Base-by-base conservation (phyloP, 2,797 vertebrate species). In the Brotogeris chrysoptera region DNA sequence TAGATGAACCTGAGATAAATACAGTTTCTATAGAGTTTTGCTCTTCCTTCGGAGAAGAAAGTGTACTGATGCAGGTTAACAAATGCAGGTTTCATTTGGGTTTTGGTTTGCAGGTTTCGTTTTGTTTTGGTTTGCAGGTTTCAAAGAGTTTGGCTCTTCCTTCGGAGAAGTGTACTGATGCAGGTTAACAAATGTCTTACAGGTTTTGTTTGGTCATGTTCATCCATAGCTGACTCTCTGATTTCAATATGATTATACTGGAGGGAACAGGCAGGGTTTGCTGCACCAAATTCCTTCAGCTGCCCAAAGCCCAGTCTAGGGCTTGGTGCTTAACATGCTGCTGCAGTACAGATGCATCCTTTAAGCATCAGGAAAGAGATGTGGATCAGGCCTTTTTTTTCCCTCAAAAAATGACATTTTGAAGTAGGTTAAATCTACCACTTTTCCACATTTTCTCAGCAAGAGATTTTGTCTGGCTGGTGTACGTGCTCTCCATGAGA, bases 351-450 rank as follows among this genome's bases (percentile, higher is more conserved):
- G 53, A 38, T 78, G 72, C 64, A 82, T 94, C 64, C 94, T 94
- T 90, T 95, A 93, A 94, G 78, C 71, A 91, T 94, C 80, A 68
- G 84, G 73, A 95, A 88, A 92, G 81, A 95, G 88, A 89, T 30
- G 34, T 59, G 91, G 92, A 95, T 93, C 28, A 21, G 44, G 80
- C 23, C 52, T 78, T 61, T 73, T 10, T 68, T 68, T 95, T 94
- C 55, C 55, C 90, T 92, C 68, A 90, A 90, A 90, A 96, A 96
- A 96, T 95, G 94, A 94, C 93, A 94, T 96, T 95, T 95, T 97
- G 96, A 96, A 96, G 94, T 95, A 97, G 95, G 96, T 96, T 96
- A 94, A 94, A 94, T 96, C 94, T 96, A 95, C 95, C 88, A 88
- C 93, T 95, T 95, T 95, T 86, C 90, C 91, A 92, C 90, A 91